phyloP scores from a whole-genome alignment of 2,888 invertebrate genomes.

The Ichneumon xanthorius region DNA sequence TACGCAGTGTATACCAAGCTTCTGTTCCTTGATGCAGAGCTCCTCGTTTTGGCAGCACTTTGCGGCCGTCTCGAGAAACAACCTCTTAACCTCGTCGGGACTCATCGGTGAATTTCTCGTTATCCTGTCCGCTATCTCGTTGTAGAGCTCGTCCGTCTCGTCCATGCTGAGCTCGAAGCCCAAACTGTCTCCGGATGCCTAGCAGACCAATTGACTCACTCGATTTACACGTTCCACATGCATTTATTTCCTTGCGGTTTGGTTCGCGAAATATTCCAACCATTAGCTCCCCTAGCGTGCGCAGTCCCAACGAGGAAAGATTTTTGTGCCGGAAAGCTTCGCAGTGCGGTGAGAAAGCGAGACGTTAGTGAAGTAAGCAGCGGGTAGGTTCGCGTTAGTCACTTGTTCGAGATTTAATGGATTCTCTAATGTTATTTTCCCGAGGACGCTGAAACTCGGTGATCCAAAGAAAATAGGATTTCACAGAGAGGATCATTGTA shows the following conservation, averaged over 20 bases:
- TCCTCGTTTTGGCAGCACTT: conserved; percentile 71
- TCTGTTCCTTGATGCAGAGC: conserved; percentile 56
- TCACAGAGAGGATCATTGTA: too few relatives aligned
- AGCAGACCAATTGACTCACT: conserved; percentile 1
- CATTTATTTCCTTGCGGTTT: neutral
- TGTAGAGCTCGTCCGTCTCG: conserved; percentile 71
- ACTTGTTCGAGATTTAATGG: neutral
- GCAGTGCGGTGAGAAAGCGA: neutral
- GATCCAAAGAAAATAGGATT: too few relatives aligned
- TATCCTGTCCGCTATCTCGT: conserved; percentile 68
- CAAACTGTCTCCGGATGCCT: conserved; percentile 62
- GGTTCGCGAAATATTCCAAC: neutral
- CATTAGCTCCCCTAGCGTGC: neutral
- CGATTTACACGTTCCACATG: conserved; percentile 4
- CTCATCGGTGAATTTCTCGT: conserved; percentile 64
- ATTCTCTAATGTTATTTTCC: neutral
- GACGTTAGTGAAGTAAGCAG: conserved; percentile 15
- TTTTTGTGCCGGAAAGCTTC: conserved; percentile 9
- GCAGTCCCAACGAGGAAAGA: conserved; percentile 16
- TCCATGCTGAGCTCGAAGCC: conserved; percentile 61
- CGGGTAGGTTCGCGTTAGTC: conserved; percentile 26
- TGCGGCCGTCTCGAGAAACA: conserved; percentile 58
- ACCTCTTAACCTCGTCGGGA: conserved; percentile 54
- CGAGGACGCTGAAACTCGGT: too few relatives aligned
- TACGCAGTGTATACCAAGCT: conserved; percentile 29